These are phyloP conservation scores for Oscheius sp. DNA, from an alignment of 2,888 invertebrate genomes.

Conservation along the genomic window DNA sequence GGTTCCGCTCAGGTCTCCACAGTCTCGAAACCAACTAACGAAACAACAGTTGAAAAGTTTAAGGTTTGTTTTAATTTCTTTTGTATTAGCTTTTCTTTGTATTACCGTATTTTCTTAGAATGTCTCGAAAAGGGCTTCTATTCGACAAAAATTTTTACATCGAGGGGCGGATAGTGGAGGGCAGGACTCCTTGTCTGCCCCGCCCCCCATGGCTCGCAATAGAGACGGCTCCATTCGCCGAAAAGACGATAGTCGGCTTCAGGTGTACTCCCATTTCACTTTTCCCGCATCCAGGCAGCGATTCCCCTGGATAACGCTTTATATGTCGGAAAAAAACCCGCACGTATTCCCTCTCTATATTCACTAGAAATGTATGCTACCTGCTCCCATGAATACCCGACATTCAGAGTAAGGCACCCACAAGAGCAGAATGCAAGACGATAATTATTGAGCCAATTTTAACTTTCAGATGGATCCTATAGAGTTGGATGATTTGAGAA, in stretches of 20 bases:
- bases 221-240: conserved; percentile 16
- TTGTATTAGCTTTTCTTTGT: no score
- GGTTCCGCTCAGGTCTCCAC: conserved; percentile 31
- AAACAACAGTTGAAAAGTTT: conserved; percentile 45
- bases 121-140: conserved; percentile 1
- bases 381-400: no score
- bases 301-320: not conserved
- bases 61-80: conserved; percentile 33
- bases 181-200: conserved; percentile 13
- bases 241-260: conserved; percentile 21
- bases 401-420: no score
- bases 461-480: conserved; percentile 82
- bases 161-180: not conserved
- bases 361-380: no score
- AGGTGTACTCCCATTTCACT: conserved; percentile 7
- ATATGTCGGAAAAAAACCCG: not conserved
- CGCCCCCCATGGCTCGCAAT: conserved; percentile 16
- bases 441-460: not conserved
- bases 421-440: no score
- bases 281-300: not conserved
- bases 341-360: not conserved
- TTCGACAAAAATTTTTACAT: conserved; percentile 5
- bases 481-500: conserved; percentile 82
- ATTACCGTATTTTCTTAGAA: no score
- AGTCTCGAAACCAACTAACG: conserved; percentile 27